Percentiles rank a stretch among this genome's conserved stretches.
These are phyloP conservation scores for Phymatocera aterrima DNA, from an alignment of 2,888 invertebrate genomes.

Conservation along the genomic window DNA sequence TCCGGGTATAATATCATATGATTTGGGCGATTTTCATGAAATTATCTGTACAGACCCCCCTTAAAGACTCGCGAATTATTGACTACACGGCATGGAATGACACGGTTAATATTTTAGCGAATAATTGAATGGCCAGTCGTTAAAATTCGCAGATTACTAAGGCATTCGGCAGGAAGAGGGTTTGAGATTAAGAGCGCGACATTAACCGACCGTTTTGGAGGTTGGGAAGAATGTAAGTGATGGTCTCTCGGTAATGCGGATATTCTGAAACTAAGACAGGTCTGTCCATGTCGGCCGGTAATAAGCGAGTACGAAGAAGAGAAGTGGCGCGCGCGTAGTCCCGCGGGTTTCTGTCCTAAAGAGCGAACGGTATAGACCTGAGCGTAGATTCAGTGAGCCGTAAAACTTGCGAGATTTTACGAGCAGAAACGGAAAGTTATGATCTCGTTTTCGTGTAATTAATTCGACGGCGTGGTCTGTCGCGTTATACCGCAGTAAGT, in stretches of 20 bases:
- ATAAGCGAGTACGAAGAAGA: slow-evolving; percentile 14
- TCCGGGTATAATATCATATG: too few species aligned
- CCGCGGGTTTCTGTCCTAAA: not conserved
- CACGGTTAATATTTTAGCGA: not conserved
- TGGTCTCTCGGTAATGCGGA: slow-evolving; percentile 20
- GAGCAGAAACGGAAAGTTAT: slow-evolving; percentile 63
- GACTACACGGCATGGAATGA: not conserved
- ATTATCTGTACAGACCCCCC: not conserved
- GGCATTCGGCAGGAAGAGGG: not conserved
- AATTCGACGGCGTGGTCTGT: slow-evolving; percentile 57
- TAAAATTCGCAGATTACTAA: not conserved
- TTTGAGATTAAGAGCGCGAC: not conserved
- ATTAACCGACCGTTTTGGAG: slow-evolving; percentile 6
- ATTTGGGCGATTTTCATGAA: not conserved
- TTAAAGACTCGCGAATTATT: not conserved
- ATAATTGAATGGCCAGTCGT: slow-evolving; percentile 1
- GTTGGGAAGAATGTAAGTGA: slow-evolving; percentile 8
- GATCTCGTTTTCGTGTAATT: slow-evolving; percentile 66
- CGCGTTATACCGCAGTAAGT: slow-evolving; percentile 24
- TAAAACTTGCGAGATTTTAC: slow-evolving; percentile 57
- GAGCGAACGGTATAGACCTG: not conserved
- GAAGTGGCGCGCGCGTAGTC: not conserved
- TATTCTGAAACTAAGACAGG: slow-evolving; percentile 16
- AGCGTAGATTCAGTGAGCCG: slow-evolving; percentile 48
- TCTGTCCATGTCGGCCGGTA: not conserved